Conservation (phyloP, 2,113 vertebrate species). For the Eleginops maclovinus region DNA sequence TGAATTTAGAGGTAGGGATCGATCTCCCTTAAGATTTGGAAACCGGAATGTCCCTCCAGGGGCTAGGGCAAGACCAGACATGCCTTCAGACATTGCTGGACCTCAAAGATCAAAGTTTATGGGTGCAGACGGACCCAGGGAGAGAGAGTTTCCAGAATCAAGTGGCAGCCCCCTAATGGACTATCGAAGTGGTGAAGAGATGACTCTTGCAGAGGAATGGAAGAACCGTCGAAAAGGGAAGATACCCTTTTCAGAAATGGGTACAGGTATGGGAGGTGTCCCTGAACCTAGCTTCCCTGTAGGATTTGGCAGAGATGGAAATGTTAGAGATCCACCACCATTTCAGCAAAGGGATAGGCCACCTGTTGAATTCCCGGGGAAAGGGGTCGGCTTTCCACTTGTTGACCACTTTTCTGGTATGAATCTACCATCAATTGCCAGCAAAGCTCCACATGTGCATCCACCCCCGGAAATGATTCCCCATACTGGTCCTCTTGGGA, state of each 20-base stretch:
- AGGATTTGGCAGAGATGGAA: slow-evolving; percentile 68
- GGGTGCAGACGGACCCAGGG: slow-evolving; percentile 53
- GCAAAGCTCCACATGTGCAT: slow-evolving; percentile 66
- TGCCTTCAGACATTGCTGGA: slow-evolving; percentile 65
- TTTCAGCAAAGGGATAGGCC: slow-evolving; percentile 64
- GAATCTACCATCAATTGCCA: slow-evolving; percentile 56
- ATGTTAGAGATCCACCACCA: slow-evolving; percentile 54
- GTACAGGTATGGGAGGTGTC: slow-evolving; percentile 58
- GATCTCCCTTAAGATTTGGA: slow-evolving; percentile 79
- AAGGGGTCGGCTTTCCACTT: slow-evolving; percentile 70
- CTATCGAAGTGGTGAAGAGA: slow-evolving; percentile 80
- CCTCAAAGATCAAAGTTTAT: slow-evolving; percentile 68
- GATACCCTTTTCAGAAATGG: slow-evolving; percentile 42
- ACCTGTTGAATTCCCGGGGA: slow-evolving; percentile 71
- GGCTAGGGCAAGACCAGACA: slow-evolving; percentile 74
- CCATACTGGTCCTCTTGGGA: slow-evolving; percentile 46
- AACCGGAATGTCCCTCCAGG: slow-evolving; percentile 60
- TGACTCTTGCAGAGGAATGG: slow-evolving; percentile 84
- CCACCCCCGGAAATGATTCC: slow-evolving; percentile 60
- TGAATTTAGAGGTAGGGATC: slow-evolving; percentile 82
- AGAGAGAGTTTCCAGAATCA: slow-evolving; percentile 70
- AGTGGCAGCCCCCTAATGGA: slow-evolving; percentile 71
- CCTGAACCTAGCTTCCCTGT: slow-evolving; percentile 62
- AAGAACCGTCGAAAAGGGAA: slow-evolving; percentile 76
- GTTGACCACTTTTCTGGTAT: slow-evolving; percentile 66